These are phyloP conservation scores for Hipparchia sbordonii DNA, from an alignment of 2,888 invertebrate species.

Conservation along the genomic window DNA sequence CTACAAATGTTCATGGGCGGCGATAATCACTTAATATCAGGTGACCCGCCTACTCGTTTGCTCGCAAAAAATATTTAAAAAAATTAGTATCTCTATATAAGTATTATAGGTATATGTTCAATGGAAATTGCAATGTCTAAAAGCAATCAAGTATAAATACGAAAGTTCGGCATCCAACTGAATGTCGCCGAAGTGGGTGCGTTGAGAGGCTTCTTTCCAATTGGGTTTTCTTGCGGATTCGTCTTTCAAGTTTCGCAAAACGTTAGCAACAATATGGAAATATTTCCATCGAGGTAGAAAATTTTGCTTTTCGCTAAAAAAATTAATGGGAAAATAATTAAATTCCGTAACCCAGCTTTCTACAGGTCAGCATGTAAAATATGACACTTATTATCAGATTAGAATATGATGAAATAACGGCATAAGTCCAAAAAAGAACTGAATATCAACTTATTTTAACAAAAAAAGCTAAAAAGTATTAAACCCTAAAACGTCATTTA, in stretches of 20 bases:
- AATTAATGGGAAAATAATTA: neutral
- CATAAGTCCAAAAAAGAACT: neutral
- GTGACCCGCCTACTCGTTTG: too few relatives aligned
- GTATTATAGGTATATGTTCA: neutral
- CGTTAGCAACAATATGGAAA: constrained; percentile 56
- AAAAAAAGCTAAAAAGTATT: too few relatives aligned
- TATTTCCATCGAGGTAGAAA: constrained; percentile 41
- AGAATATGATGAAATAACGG: neutral
- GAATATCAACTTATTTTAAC: too few relatives aligned
- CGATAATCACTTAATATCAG: too few relatives aligned
- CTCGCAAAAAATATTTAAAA: neutral
- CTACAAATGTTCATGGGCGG: too few relatives aligned
- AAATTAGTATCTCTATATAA: neutral
- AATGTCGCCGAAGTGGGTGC: constrained; percentile 47
- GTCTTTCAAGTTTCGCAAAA: constrained; percentile 55
- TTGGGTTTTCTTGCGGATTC: constrained; percentile 67
- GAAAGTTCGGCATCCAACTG: constrained; percentile 46
- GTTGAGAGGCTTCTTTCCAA: constrained; percentile 72
- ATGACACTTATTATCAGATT: neutral
- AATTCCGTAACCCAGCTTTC: neutral
- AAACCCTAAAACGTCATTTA: too few relatives aligned
- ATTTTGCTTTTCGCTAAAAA: neutral
- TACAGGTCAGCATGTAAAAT: neutral
- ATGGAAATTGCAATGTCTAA: constrained; percentile 24
- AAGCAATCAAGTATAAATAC: constrained; percentile 37